These are phyloP conservation scores for Haemorhous mexicanus DNA, from an alignment of 2,113 vertebrate genomes.

Conservation along the genomic window DNA sequence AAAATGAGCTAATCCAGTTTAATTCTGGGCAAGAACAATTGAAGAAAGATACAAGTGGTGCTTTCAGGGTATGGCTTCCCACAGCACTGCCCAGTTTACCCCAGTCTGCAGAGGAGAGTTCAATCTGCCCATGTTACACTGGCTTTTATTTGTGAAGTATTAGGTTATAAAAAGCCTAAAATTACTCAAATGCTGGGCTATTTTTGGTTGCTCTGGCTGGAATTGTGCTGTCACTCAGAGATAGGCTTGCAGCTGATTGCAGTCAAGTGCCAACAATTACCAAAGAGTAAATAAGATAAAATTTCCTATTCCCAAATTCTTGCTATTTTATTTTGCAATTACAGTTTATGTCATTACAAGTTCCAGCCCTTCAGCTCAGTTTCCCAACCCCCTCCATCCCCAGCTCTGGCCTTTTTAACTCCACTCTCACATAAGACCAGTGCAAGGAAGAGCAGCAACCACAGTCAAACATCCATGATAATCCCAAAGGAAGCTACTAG, in stretches of 20 bases:
- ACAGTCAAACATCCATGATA: not conserved
- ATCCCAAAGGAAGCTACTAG: not conserved
- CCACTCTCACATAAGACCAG: not conserved
- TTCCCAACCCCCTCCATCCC: not conserved
- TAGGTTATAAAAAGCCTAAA: not conserved
- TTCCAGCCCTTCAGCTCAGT: not conserved
- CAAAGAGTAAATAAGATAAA: slow-evolving; percentile 17
- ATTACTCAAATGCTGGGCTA: not conserved
- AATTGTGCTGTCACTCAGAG: slow-evolving; percentile 14
- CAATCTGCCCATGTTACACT: not conserved
- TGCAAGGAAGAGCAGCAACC: not conserved
- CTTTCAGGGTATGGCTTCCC: not conserved
- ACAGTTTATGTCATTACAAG: not conserved
- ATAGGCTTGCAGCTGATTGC: not conserved
- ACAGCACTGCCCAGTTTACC: not conserved
- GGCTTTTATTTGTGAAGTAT: not conserved
- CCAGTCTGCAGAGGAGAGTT: not conserved
- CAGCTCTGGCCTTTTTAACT: not conserved
- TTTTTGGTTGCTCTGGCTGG: slow-evolving; percentile 18
- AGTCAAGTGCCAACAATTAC: slow-evolving; percentile 12
- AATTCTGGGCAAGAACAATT: not conserved
- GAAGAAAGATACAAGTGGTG: not conserved
- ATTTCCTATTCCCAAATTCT: not conserved
- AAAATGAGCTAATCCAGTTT: not conserved
- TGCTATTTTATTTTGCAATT: slow-evolving; percentile 12